A percentile compares a stretch with the other conserved stretches of the same genome.
These are phyloP conservation scores for Cygnus atratus DNA, from an alignment of 2,113 vertebrate genomes.

Conservation along the genomic window DNA sequence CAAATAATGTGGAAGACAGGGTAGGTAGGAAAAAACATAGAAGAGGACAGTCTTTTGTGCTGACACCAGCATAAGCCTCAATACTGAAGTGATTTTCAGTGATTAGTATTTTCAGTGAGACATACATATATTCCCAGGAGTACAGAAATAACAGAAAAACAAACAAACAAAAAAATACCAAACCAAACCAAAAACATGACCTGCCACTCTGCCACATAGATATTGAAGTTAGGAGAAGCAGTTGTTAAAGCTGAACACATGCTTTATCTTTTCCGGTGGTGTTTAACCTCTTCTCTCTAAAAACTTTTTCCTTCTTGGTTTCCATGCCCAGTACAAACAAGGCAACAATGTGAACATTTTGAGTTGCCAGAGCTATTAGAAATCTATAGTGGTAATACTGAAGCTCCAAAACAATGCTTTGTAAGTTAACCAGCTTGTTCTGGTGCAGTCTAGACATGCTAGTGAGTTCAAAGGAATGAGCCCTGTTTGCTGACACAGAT, in stretches of 20 bases:
- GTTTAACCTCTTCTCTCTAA: background rate
- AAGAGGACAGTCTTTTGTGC: background rate
- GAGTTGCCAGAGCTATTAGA: background rate
- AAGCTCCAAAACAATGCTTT: background rate
- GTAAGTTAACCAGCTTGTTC: background rate
- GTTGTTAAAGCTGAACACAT: background rate
- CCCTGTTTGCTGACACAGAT: background rate
- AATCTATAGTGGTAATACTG: background rate
- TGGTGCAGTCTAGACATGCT: background rate
- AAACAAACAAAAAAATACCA: too few relatives aligned
- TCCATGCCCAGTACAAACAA: background rate
- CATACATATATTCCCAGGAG: background rate
- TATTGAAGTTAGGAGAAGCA: background rate
- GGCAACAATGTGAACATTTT: background rate
- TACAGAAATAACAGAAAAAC: background rate
- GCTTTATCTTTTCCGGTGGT: background rate
- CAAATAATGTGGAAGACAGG: background rate
- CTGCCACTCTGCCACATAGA: background rate
- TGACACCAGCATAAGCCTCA: background rate
- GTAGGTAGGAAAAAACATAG: background rate
- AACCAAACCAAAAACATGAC: background rate
- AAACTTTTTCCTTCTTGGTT: background rate
- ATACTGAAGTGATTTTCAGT: background rate
- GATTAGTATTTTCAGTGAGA: background rate
- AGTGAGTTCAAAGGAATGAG: background rate